These are phyloP conservation scores for Forficula auricularia DNA, from an alignment of 1,140 invertebrate genomes.

Conservation along the genomic window DNA sequence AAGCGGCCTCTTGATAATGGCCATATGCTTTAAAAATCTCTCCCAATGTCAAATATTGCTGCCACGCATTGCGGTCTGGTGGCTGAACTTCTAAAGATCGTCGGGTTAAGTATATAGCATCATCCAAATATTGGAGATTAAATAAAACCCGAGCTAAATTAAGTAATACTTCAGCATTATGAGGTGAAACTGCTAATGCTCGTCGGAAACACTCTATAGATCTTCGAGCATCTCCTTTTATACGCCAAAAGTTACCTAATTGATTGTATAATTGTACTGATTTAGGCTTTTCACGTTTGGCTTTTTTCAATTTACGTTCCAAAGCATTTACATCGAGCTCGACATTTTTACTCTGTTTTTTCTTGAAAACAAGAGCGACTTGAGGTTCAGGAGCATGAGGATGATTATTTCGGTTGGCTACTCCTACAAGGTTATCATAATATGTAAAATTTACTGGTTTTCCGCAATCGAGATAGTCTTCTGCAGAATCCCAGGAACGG, in stretches of 20 bases:
- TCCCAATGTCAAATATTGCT: constrained; percentile 73
- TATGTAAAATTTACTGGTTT: constrained; percentile 74
- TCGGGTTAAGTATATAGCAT: constrained; percentile 68
- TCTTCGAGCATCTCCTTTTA: constrained; percentile 64
- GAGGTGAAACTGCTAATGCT: constrained; percentile 64
- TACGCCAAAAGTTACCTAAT: constrained; percentile 75
- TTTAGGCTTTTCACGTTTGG: constrained; percentile 71
- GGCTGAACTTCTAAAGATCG: constrained; percentile 53
- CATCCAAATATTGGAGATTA: constrained; percentile 70
- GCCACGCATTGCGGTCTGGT: constrained; percentile 68
- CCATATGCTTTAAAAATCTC: constrained; percentile 73
- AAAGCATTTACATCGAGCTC: constrained; percentile 62
- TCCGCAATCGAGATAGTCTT: constrained; percentile 62
- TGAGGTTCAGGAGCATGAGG: constrained; percentile 44
- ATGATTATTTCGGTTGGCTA: constrained; percentile 52
- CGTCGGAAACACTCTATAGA: constrained; percentile 76
- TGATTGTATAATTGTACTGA: constrained; percentile 73
- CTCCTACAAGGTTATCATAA: constrained; percentile 69
- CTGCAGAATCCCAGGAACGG: constrained; percentile 13
- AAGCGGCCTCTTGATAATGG: constrained; percentile 60
- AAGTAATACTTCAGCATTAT: constrained; percentile 66
- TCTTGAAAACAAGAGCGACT: constrained; percentile 61
- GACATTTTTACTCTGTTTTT: constrained; percentile 41
- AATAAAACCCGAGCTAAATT: constrained; percentile 70
- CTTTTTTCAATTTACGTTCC: constrained; percentile 58